Evolutionary conservation across 2,888 invertebrate species (phyloP).

Genomic region (Sarcophaga rosellei): DNA sequence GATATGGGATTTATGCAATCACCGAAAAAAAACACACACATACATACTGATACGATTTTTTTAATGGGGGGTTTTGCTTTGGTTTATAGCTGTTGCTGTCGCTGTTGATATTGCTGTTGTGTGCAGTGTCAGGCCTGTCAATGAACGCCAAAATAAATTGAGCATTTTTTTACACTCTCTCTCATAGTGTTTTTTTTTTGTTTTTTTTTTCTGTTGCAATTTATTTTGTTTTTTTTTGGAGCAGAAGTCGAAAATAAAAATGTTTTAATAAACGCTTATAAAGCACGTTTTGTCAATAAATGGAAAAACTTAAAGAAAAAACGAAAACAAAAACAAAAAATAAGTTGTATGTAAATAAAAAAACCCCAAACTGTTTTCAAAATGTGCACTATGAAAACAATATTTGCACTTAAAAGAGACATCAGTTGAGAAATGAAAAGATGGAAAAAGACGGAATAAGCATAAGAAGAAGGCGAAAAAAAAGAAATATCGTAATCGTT

Average conservation of each 20-base stretch:
- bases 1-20: conserved; percentile 35
- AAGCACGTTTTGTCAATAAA: conserved; percentile 60
- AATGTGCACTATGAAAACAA: conserved; percentile 1
- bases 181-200: no score
- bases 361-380: not conserved
- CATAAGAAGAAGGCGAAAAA: no score
- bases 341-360: not conserved
- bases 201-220: not conserved
- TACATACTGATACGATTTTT: not conserved
- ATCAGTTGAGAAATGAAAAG: conserved; percentile 32
- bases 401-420: conserved; percentile 60
- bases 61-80: conserved; percentile 3
- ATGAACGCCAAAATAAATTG: conserved; percentile 64
- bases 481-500: conserved; percentile 5
- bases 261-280: conserved; percentile 44
- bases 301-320: conserved; percentile 15
- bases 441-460: no score
- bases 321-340: conserved; percentile 3
- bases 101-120: not conserved
- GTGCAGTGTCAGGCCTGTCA: conserved; percentile 49
- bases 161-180: conserved; percentile 20
- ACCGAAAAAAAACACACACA: not conserved
- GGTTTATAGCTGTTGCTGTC: conserved; percentile 3
- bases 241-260: conserved; percentile 12
- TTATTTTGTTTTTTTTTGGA: conserved; percentile 29